Evolutionary conservation across 2,888 invertebrate genomes (phyloP), one percentile per base, ranked within the genome.

Genomic region (Nineta flava): DNA sequence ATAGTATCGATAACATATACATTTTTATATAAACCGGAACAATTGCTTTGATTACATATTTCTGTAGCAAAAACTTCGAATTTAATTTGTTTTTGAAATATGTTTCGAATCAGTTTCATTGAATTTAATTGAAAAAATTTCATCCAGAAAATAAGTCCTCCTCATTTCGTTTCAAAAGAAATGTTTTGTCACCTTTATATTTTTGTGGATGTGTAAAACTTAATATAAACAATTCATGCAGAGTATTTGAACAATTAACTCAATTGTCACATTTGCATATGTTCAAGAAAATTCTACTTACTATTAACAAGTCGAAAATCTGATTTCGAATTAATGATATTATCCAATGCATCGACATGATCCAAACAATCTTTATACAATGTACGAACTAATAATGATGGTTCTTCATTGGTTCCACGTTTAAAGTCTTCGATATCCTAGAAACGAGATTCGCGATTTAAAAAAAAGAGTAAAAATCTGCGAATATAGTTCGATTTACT

Each of bases 361-460:
- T 48, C 48, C 12, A n/a, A n/a, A 41, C 48, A 48, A 19, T 48
- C 48, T 48, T 41, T 48, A 10, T 35, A 48, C 31, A 48, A 41
- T 10, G 16, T 16, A 26, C 40, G 26, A 26, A 48, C 9, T 7
- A 48, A 15, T 38, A 13, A 13, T 16, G 31, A 15, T 15, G 46
- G 31, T 9, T 12, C 26, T 41, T 48, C 12, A 9, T 48, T 48
- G 7, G 9, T 19, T 13, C 13, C 19, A 13, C 15, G 16, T 48
- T 40, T 16, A 19, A 48, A 42, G 9, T 40, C 48, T 13, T 48
- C 26, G 21, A 48, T 15, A 9, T 31, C 26, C 48, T 47, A 9
- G 17, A 38, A 47, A 47, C n/a, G n/a, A n/a, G n/a, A n/a, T n/a
- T n/a, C n/a, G n/a, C n/a, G n/a, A n/a, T n/a, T n/a, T n/a, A n/a